Evolutionary conservation across 2,113 vertebrate genomes (phyloP), one percentile per base, ranked within the genome.

Genomic region (Amphilophus citrinellus): DNA sequence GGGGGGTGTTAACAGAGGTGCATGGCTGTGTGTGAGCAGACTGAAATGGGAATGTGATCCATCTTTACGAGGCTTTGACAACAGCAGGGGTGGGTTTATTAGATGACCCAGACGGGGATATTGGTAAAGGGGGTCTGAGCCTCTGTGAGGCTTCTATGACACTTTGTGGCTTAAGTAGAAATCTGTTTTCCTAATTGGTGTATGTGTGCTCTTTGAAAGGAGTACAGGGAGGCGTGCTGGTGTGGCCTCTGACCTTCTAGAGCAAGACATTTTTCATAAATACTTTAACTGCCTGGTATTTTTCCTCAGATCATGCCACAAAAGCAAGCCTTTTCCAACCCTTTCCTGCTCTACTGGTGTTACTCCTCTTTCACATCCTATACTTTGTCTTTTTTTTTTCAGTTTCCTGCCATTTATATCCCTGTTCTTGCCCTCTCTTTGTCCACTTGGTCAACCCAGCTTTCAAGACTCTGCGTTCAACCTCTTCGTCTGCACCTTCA

Each of bases 1-100:
- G 37, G 37, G 35, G 37, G 77, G 77, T 73, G 61, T 77, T 82
- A 88, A 86, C 65, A 61, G 59, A 73, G 66, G 82, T 80, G 81
- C 68, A 50, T 0, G 42, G 8, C 76, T 79, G 68, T 14, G 62
- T 13, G 77, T 14, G 79, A 22, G 79, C 14, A 79, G 77, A 61
- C 71, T 82, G 66, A 84, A 89, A 89, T 90, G 76, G 88, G 91
- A 91, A 91, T 85, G 73, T 47, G 84, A 89, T 80, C 83, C n/a
- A 14, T 92, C 89, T 89, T 87, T 85, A 88, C 42, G 78, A 88
- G 86, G 47, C 35, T 83, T 68, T 57, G 61, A 85, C 42, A 79
- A 82, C 87, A 89, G 88, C 85, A 78, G 83, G 89, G 84, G 85
- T 17, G 58, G 79, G 57, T 76, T 87, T 87, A 86, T 86, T 84